A percentile compares a stretch with the other conserved stretches of the same genome.
Conservation (phyloP, 1,140 invertebrate species). For the Fopius arisanus region DNA sequence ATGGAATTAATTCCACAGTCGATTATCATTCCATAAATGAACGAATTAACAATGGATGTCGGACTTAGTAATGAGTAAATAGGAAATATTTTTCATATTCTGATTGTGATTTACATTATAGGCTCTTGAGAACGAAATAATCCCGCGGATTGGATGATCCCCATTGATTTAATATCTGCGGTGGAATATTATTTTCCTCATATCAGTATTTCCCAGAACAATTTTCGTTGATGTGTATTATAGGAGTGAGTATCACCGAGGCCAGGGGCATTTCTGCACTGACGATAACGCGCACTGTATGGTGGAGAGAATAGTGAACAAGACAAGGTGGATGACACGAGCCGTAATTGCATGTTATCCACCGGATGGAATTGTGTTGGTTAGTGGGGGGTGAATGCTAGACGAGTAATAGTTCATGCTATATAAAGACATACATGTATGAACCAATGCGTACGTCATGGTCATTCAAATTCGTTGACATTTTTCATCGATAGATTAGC, state of each 20-base stretch:
- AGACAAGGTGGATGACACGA: constrained; percentile 62
- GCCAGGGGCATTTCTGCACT: constrained; percentile 46
- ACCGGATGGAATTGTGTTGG: constrained; percentile 31
- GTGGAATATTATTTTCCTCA: constrained; percentile 6
- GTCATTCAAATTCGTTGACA: neutral
- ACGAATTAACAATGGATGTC: no score
- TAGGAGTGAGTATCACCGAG: neutral
- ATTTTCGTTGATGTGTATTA: neutral
- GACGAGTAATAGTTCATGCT: neutral
- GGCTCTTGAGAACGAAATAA: no score
- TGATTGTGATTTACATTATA: no score
- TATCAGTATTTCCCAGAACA: neutral
- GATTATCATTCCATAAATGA: no score
- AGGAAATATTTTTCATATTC: no score
- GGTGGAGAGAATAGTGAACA: constrained; percentile 52
- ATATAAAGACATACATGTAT: constrained; percentile 1
- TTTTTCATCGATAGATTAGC: neutral
- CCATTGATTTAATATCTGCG: neutral
- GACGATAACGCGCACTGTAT: constrained; percentile 50
- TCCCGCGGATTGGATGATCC: no score
- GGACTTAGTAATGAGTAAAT: no score
- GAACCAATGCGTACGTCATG: constrained; percentile 8
- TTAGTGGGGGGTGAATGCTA: constrained; percentile 12
- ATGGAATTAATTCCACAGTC: no score
- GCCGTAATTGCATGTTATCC: constrained; percentile 63